These are phyloP conservation scores for Lophura nycthemera DNA, from an alignment of 2,113 vertebrate genomes.

Conservation along the genomic window DNA sequence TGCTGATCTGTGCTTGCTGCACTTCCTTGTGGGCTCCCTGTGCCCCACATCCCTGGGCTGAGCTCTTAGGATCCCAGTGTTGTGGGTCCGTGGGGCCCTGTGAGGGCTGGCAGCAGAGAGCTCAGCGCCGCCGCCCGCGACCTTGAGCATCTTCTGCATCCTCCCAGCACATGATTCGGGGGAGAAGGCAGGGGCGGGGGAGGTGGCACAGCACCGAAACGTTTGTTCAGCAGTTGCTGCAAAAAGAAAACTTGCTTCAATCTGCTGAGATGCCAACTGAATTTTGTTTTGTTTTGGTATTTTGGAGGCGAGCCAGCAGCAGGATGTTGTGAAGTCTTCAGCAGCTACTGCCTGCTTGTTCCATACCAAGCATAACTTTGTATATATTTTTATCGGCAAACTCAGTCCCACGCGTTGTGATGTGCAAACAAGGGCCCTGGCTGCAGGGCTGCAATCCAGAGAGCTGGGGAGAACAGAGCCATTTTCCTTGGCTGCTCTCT, in stretches of 20 bases:
- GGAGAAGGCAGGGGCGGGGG: conserved; percentile 28
- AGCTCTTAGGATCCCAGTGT: neutral
- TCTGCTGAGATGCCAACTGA: conserved; percentile 45
- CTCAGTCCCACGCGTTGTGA: conserved; percentile 53
- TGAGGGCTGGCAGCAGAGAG: accelerated
- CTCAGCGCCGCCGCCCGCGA: neutral
- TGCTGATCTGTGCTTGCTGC: neutral
- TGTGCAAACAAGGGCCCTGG: neutral
- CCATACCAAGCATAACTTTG: conserved; percentile 69
- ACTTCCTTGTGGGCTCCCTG: accelerated
- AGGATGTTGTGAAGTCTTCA: conserved; percentile 49
- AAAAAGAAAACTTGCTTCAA: conserved; percentile 35
- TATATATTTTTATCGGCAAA: conserved; percentile 70
- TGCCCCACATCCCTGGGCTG: neutral
- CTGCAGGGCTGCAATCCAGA: neutral
- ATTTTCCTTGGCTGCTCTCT: neutral
- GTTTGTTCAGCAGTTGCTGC: conserved; percentile 72
- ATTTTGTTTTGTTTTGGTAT: conserved; percentile 40
- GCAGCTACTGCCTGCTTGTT: conserved; percentile 50
- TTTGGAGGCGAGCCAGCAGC: conserved; percentile 44
- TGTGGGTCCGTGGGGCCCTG: neutral
- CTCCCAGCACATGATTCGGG: conserved; percentile 10
- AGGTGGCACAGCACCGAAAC: neutral
- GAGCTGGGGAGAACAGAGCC: neutral
- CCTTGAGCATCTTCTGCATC: conserved; percentile 49